These are phyloP conservation scores for Limnephilus auricula DNA, from an alignment of 2,888 invertebrate genomes.

Conservation along the genomic window DNA sequence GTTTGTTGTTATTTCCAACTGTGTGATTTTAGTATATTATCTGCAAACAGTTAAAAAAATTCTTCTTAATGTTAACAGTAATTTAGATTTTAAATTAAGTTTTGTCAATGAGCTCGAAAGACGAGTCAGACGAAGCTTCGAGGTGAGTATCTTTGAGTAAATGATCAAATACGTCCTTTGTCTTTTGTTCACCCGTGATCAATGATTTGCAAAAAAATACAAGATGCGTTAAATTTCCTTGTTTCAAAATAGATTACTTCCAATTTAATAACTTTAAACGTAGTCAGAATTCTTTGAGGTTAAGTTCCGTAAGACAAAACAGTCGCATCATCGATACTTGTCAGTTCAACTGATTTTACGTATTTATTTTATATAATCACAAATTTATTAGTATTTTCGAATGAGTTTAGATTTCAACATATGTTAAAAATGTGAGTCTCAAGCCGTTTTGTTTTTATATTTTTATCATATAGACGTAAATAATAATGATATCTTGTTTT, in stretches of 20 bases:
- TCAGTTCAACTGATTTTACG: constrained; percentile 14
- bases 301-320: constrained; percentile 57
- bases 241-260: constrained; percentile 55
- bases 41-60: constrained; percentile 11
- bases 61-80: constrained; percentile 36
- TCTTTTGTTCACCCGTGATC: constrained; percentile 51
- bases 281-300: constrained; percentile 50
- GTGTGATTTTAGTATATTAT: constrained; percentile 37
- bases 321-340: constrained; percentile 55
- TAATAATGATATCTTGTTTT: not conserved
- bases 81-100: constrained; percentile 48
- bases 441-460: not conserved
- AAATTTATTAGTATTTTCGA: not conserved
- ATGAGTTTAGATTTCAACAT: not conserved
- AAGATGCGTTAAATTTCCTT: not conserved
- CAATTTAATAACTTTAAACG: constrained; percentile 52
- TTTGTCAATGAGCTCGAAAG: constrained; percentile 78
- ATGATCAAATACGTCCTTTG: constrained; percentile 56
- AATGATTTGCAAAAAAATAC: constrained; percentile 52
- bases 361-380: constrained; percentile 17
- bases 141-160: constrained; percentile 71
- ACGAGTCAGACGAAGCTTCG: constrained; percentile 79
- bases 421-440: not conserved
- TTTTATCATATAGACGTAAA: not conserved
- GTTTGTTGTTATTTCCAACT: constrained; percentile 60